Percentiles rank a stretch among this genome's conserved stretches.
phyloP scores from a whole-genome alignment of 2,797 vertebrate genomes.

The Gouania willdenowi region DNA sequence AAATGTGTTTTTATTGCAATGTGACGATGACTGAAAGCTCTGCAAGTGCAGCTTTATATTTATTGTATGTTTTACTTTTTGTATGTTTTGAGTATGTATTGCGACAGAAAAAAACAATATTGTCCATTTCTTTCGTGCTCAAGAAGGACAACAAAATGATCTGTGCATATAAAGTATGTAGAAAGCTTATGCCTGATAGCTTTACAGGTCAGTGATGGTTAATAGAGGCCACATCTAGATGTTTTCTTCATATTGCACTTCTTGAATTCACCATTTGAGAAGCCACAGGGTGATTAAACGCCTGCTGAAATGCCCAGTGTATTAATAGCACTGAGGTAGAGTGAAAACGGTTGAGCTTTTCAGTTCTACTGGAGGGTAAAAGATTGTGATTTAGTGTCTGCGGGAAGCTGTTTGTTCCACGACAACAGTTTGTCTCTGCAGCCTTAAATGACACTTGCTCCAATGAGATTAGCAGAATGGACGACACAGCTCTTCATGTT shows the following conservation, averaged over 20 bases:
- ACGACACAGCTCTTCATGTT: background rate
- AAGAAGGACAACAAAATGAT: too few species aligned
- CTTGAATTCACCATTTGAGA: slow-evolving; percentile 49
- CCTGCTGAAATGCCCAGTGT: slow-evolving; percentile 40
- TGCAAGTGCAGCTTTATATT: too few species aligned
- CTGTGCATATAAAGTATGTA: too few species aligned
- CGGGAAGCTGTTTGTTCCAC: slow-evolving; percentile 8
- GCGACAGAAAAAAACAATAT: too few species aligned
- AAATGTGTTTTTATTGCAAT: too few species aligned
- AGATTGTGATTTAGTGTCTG: slow-evolving; percentile 26
- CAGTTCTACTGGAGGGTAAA: slow-evolving; percentile 37
- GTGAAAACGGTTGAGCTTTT: slow-evolving; percentile 41
- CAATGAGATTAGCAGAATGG: background rate
- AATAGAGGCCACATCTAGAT: slow-evolving; percentile 38
- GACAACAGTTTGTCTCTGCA: slow-evolving; percentile 4
- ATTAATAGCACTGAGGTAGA: slow-evolving; percentile 52
- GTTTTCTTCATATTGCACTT: slow-evolving; percentile 39
- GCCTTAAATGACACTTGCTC: slow-evolving; percentile 4
- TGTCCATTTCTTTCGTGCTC: too few species aligned
- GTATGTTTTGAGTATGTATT: too few species aligned
- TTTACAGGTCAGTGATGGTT: slow-evolving; percentile 35
- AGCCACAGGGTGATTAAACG: slow-evolving; percentile 42
- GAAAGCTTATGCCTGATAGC: too few species aligned
- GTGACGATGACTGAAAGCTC: too few species aligned
- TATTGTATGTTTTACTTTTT: too few species aligned